A percentile compares a stretch with the other conserved stretches of the same genome.
Conservation (phyloP, 2,888 invertebrate genomes). For the Apodemia hepburni region DNA sequence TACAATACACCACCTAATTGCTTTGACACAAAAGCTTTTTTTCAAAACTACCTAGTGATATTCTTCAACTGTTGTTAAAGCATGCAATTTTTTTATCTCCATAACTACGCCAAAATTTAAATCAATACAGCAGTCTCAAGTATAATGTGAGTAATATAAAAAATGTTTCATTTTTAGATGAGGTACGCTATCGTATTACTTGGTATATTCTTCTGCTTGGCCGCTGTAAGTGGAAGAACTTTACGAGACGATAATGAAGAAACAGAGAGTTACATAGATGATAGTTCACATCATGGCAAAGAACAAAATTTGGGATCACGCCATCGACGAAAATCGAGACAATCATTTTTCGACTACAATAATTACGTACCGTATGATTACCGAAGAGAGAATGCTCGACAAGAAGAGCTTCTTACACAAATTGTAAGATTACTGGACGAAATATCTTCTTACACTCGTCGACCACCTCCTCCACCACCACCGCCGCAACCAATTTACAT, state of each 20-base stretch:
- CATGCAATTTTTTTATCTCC: too few relatives aligned
- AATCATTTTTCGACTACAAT: slow-evolving; percentile 50
- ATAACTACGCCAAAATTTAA: too few relatives aligned
- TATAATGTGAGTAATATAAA: neutral
- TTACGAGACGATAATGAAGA: slow-evolving; percentile 39
- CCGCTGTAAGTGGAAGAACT: slow-evolving; percentile 39
- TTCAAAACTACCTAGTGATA: too few relatives aligned
- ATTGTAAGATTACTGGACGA: slow-evolving; percentile 56
- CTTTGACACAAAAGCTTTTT: too few relatives aligned
- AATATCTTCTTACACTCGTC: slow-evolving; percentile 44
- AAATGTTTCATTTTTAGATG: slow-evolving; percentile 52
- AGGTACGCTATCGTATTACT: slow-evolving; percentile 42
- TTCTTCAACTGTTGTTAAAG: too few relatives aligned
- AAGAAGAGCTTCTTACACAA: slow-evolving; percentile 46
- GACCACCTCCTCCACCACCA: slow-evolving; percentile 42
- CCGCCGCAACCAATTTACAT: slow-evolving; percentile 60
- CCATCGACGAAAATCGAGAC: slow-evolving; percentile 49
- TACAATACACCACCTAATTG: too few relatives aligned
- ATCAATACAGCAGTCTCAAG: too few relatives aligned
- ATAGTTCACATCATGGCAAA: slow-evolving; percentile 32
- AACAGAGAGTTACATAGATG: slow-evolving; percentile 37
- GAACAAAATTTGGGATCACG: slow-evolving; percentile 39
- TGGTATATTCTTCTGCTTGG: slow-evolving; percentile 42
- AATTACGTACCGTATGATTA: slow-evolving; percentile 38
- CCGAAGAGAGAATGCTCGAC: slow-evolving; percentile 43